Conservation (phyloP, 2,888 invertebrate species). For the Drosophila barbarae region DNA sequence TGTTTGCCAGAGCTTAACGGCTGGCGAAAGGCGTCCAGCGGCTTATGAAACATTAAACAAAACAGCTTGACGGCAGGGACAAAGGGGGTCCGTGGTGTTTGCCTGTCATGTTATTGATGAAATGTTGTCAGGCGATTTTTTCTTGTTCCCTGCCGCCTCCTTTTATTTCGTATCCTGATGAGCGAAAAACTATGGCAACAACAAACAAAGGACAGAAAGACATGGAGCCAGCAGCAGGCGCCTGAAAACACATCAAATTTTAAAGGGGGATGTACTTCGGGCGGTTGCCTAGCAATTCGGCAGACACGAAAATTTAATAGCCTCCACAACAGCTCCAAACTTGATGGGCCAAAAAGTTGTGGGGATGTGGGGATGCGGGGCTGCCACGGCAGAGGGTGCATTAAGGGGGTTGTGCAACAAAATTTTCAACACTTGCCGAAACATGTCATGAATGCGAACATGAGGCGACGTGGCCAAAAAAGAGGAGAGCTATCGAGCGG, state of each 20-base stretch:
- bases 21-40: constrained; percentile 23
- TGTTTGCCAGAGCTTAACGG: constrained; percentile 15
- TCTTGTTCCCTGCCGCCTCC: constrained; percentile 14
- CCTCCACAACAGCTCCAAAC: constrained; percentile 32
- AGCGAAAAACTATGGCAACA: constrained; percentile 42
- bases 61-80: constrained; percentile 27
- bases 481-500: constrained; percentile 15
- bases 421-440: constrained; percentile 64
- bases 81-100: constrained; percentile 7
- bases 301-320: constrained; percentile 64
- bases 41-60: constrained; percentile 45
- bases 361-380: background rate
- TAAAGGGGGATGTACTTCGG: constrained; percentile 4
- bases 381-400: constrained; percentile 13
- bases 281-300: constrained; percentile 33
- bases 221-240: constrained; percentile 28
- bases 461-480: constrained; percentile 43
- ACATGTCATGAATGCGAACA: constrained; percentile 61
- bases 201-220: constrained; percentile 32
- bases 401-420: constrained; percentile 38
- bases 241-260: constrained; percentile 49
- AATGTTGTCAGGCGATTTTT: constrained; percentile 57
- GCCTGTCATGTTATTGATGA: constrained; percentile 59
- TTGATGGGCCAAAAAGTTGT: constrained; percentile 46
- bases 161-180: constrained; percentile 41